Evolutionary conservation across 2,797 vertebrate species (phyloP).

Genomic region (Scleropages formosus): DNA sequence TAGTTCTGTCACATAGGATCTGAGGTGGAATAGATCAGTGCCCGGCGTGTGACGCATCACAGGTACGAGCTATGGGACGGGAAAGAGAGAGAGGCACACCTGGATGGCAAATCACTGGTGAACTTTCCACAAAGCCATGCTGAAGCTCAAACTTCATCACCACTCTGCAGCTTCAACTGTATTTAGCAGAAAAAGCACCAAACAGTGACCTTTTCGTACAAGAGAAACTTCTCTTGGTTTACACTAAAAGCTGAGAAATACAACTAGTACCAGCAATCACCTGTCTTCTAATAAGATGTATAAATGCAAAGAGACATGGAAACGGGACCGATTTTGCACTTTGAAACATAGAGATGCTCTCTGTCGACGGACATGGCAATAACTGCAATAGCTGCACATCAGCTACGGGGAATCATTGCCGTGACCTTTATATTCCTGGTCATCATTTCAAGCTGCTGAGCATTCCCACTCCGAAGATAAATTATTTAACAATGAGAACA

Average conservation of each 20-base stretch:
- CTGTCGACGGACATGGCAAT: too few relatives aligned
- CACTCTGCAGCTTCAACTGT: neutral
- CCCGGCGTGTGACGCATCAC: constrained; percentile 19
- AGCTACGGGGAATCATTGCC: neutral
- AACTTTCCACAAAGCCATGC: too few relatives aligned
- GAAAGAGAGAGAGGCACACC: neutral
- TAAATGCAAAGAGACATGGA: too few relatives aligned
- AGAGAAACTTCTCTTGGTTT: constrained; percentile 1
- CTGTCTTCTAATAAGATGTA: too few relatives aligned
- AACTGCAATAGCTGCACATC: neutral
- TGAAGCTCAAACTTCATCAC: neutral
- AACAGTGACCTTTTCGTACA: neutral
- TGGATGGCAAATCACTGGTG: neutral
- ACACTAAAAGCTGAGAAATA: neutral
- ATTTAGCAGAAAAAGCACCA: neutral
- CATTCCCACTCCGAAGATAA: constrained; percentile 3
- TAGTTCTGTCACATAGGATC: constrained; percentile 36
- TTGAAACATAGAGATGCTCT: too few relatives aligned
- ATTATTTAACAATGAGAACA: neutral
- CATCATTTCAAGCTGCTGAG: neutral
- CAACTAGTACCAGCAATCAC: too few relatives aligned
- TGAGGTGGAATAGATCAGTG: constrained; percentile 37
- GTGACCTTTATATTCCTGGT: neutral
- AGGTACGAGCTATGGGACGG: neutral
- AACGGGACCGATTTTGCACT: too few relatives aligned